Evolutionary conservation across 1,140 invertebrate species (phyloP), one percentile per base, ranked within the genome.

Genomic region (Drosophila sp.): DNA sequence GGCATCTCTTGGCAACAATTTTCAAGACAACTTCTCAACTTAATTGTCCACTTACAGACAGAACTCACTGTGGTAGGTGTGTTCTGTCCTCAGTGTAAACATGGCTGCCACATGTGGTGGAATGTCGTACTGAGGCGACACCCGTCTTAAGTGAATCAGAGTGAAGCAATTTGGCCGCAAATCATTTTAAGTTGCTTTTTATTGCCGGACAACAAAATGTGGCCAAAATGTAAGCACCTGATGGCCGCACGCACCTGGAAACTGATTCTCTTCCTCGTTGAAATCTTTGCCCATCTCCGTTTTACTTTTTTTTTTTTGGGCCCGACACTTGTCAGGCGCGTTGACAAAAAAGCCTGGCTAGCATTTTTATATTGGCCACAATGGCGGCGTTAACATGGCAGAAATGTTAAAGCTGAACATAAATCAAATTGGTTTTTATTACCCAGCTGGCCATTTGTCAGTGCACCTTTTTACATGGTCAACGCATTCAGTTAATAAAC

Each of bases 351-450:
- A 69, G 45, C 50, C 16, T 50, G 41, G 75, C 58, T 67, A 50
- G 25, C 59, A 36, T 70, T 76, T 78, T 75, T 58, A 81, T 79
- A 65, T n/a, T 53, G 56, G 58, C 72, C 80, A 69, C 76, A 84
- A 83, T 79, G 65, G 51, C 46, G 61, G 73, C 61, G 64, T 77
- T 72, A 84, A 86, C 64, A 77, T 80, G 76, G 64, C 72, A 64
- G 65, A 58, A 63, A 53, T 64, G 57, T 73, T 79, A 46, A 70
- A 58, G 57, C 72, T 77, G 43, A 57, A 69, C 79, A 89, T 87
- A 87, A 87, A 87, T 87, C 83, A 87, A 80, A 77, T 71, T 76
- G 50, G 58, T 79, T 89, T 87, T 89, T 89, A 87, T 89, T 73
- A 62, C 46, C 41, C 21, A 43, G 21, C 29, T 46, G 64, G 69